Percentiles rank a stretch among this genome's conserved stretches.
phyloP scores from a whole-genome alignment of 2,888 invertebrate genomes.

The Drosophila antonietae region DNA sequence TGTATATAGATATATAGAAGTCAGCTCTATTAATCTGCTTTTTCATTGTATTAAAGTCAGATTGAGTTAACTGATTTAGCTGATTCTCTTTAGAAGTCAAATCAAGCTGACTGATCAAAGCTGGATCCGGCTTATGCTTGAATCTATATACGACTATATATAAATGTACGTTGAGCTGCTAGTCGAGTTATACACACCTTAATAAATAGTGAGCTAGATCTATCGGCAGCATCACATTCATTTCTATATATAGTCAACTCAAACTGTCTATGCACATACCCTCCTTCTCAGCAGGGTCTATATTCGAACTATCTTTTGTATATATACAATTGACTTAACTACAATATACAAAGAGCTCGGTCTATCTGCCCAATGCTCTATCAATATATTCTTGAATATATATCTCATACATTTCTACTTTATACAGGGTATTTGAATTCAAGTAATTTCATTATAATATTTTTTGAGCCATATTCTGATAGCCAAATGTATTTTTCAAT shows the following conservation, averaged over 20 bases:
- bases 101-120: neutral
- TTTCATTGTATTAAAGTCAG: neutral
- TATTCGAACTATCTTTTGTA: no score
- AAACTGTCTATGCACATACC: no score
- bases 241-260: neutral
- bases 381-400: neutral
- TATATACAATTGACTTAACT: neutral
- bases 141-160: no score
- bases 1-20: neutral
- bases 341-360: neutral
- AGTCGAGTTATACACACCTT: no score
- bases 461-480: slow-evolving; percentile 2
- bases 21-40: neutral
- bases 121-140: no score
- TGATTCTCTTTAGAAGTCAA: no score
- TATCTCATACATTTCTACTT: neutral
- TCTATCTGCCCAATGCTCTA: neutral
- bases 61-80: no score
- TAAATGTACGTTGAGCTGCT: no score
- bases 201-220: no score
- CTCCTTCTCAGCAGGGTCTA: no score
- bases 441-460: neutral
- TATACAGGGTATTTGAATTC: neutral
- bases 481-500: slow-evolving; percentile 50
- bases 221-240: no score